Base-by-base conservation (phyloP, 2,113 vertebrate species). In the Gallinago jamesoni region DNA sequence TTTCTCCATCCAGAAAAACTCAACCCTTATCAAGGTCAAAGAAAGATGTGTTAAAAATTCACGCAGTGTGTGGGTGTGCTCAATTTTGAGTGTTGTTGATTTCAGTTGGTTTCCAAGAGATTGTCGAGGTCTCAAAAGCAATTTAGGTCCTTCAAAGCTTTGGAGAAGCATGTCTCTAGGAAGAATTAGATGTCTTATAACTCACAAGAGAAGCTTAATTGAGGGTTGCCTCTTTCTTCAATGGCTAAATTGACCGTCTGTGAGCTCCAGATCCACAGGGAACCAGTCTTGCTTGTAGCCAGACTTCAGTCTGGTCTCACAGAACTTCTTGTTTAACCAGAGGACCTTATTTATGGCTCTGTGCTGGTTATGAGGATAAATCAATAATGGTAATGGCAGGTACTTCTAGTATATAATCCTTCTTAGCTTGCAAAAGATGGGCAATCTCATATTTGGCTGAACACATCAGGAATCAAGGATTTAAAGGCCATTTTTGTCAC, bases 11-110 rank as follows among this genome's bases (percentile, higher is more conserved):
- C 13, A 93, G 37, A 66, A 85, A 88, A 88, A 2, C 12, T 62
- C n/a, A 52, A 90, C 6, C 31, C 37, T 89, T 62, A 82, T 31
- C 23, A 56, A 90, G 78, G 92, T 69, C 67, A 80, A 67, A 63
- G 78, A 82, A 87, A 87, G 78, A 83, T 28, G n/a, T 10, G 53
- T 90, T 93, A 90, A 94, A 96, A 96, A 94, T 73, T 88, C 70
- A 39, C 0, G 1, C 13, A 37, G 7, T 69, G 20, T 55, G 88
- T 94, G 74, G 87, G 70, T 53, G 62, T 4, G 4, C 45, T 83
- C 24, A 35, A 16, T 68, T 93, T 76, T 80, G 62, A 90, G 45
- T 0, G 6, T 48, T 92, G 76, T 88, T 83, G 70, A 76, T 83
- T 93, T 94, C 33, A 45, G 20, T 35, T 53, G 14, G 9, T 87